Base-by-base conservation (phyloP, 1,140 invertebrate species). In the Bilobella aurantiaca region DNA sequence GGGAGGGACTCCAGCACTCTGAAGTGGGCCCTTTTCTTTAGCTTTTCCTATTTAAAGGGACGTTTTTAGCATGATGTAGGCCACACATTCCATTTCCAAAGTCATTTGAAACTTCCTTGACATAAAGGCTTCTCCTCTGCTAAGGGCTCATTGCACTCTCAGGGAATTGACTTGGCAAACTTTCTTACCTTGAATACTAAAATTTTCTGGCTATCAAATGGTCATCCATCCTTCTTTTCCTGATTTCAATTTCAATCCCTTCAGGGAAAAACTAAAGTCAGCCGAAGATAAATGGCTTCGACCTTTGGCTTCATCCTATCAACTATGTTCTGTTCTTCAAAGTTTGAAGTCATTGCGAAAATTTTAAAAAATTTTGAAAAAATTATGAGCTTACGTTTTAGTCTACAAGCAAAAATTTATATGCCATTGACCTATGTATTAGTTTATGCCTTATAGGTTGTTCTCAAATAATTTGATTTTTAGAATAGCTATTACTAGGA, bases 171-270 rank as follows among this genome's bases (percentile, higher is more conserved):
- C 3, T 12, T 53, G 14, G 14, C 21, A 12, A 23, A 42, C 8
- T 23, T 23, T 23, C 49, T 8, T 23, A 53, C 49, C 49, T 53
- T 53, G 49, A 53, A 53, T 53, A 53, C 49, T 53, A 53, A 53
- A 53, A 53, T 23, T 53, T 23, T 53, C 21, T 42, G n/a, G 5
- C 21, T 18, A 53, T 53, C 14, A 53, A 53, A 53, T 53, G 49
- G 49, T 53, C 49, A 53, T 53, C 49, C 49, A 53, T 53, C 49
- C 49, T 53, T 23, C 21, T 53, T 42, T 53, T 53, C 49, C 25
- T 8, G 25, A 18, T 53, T 53, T 23, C 14, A 12, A 18, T 53
- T 23, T 23, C 14, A 16, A 16, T 53, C 23, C 49, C 49, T 23
- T 23, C 12, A 53, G 23, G 49, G 49, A 53, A 23, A 23, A 53